Base-by-base conservation (phyloP, 2,113 vertebrate species). In the Engraulis encrasicolus region DNA sequence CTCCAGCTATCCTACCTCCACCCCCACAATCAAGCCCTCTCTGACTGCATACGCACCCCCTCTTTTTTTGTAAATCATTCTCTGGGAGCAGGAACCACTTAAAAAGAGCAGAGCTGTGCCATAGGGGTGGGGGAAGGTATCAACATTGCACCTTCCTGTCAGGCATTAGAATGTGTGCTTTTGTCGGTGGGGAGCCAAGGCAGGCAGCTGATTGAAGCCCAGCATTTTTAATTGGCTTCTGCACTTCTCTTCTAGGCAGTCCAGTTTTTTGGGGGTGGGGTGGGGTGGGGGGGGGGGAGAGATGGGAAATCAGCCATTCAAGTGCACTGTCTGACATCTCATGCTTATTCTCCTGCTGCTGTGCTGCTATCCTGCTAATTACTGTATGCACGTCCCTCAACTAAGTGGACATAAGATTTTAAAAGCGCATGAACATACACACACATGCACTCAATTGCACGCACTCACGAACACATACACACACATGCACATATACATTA, bases 261-360 rank as follows among this genome's bases (percentile, higher is more conserved):
- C 14, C 27, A 34, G 27, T 74, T 74, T 17, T 74, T 74, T 74
- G 31, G 66, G 40, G 40, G 40, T n/a, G n/a, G n/a, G n/a, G n/a
- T n/a, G n/a, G n/a, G n/a, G n/a, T n/a, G n/a, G n/a, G n/a, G n/a
- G n/a, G n/a, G n/a, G n/a, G n/a, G n/a, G n/a, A n/a, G n/a, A n/a
- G n/a, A n/a, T 31, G 27, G 66, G 1, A 31, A 74, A 74, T 15
- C 0, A 34, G 12, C 66, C 31, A 74, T 74, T 74, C 34, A 34
- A 23, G 31, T 74, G 34, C 27, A 91, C 89, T 91, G 91, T 91
- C 89, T 86, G 89, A 90, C 88, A 90, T 92, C 83, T 90, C 90
- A 74, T 87, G 90, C 90, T 89, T 90, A 92, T 79, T 81, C 74
- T 12, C 9, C 58, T 40, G 27, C 6, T 74, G 14, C 2, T 34